Percentiles rank a stretch among this genome's conserved stretches.
phyloP scores from a whole-genome alignment of 2,888 invertebrate genomes.

The Cordilura impudica region DNA sequence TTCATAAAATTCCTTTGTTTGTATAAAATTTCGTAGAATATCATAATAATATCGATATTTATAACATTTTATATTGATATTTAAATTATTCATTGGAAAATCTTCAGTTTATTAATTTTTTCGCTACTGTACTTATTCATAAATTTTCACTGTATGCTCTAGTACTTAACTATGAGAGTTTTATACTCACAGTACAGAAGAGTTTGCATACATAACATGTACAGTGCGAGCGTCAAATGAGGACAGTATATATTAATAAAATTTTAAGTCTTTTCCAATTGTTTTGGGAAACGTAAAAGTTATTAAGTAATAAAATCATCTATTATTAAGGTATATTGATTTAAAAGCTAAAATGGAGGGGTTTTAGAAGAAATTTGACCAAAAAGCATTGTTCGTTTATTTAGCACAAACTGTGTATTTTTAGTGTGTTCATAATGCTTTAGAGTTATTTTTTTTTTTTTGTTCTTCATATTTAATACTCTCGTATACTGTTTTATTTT shows the following conservation, averaged over 20 bases:
- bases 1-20: too few species aligned
- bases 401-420: constrained; percentile 31
- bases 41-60: neutral
- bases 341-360: neutral
- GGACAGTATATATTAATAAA: constrained; percentile 5
- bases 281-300: neutral
- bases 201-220: constrained; percentile 53
- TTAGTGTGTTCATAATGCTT: constrained; percentile 31
- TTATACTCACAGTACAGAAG: constrained; percentile 44
- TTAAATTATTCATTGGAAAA: neutral
- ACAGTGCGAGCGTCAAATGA: constrained; percentile 40
- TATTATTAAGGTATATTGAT: neutral
- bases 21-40: neutral
- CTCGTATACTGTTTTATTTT: constrained; percentile 5
- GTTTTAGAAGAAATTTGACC: neutral
- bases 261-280: neutral
- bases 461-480: constrained; percentile 22
- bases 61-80: neutral
- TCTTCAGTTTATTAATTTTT: constrained; percentile 12
- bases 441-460: constrained; percentile 29
- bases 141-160: constrained; percentile 52
- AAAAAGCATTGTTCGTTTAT: neutral
- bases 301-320: neutral
- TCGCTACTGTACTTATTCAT: constrained; percentile 34
- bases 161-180: constrained; percentile 53